Conservation (phyloP, 1,140 invertebrate species). For the Temnothorax curvispinosus region DNA sequence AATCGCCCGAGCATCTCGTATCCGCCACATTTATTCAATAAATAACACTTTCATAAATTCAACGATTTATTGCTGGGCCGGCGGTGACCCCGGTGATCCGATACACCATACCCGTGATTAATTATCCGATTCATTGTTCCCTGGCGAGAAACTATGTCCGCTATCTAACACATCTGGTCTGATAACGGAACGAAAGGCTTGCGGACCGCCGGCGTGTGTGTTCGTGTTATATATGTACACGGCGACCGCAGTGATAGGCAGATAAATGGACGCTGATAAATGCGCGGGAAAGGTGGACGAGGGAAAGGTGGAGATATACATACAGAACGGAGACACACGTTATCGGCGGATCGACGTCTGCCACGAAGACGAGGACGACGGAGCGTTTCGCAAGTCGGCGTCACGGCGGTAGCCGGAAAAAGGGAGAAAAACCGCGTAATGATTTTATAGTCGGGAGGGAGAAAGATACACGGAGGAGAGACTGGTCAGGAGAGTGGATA, state of each 20-base stretch:
- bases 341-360: constrained; percentile 66
- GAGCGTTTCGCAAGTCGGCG: constrained; percentile 68
- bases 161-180: constrained; percentile 60
- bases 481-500: constrained; percentile 51
- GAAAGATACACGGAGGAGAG: constrained; percentile 18
- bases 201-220: constrained; percentile 32
- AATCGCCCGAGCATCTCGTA: constrained; percentile 27
- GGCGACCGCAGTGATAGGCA: constrained; percentile 64
- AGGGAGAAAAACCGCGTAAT: constrained; percentile 50
- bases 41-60: constrained; percentile 58
- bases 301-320: constrained; percentile 63
- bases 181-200: constrained; percentile 67
- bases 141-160: constrained; percentile 61
- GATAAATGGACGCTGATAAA: constrained; percentile 76
- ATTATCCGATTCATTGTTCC: constrained; percentile 68
- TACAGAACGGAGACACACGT: constrained; percentile 59
- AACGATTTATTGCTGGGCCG: constrained; percentile 56
- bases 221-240: not conserved
- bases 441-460: constrained; percentile 28
- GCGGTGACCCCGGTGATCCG: constrained; percentile 54
- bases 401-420: constrained; percentile 58
- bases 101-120: constrained; percentile 61
- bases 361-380: constrained; percentile 50
- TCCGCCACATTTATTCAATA: constrained; percentile 51
- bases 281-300: constrained; percentile 68